Evolutionary conservation across 1,140 invertebrate species (phyloP).

Genomic region (Monochamus saltuarius): DNA sequence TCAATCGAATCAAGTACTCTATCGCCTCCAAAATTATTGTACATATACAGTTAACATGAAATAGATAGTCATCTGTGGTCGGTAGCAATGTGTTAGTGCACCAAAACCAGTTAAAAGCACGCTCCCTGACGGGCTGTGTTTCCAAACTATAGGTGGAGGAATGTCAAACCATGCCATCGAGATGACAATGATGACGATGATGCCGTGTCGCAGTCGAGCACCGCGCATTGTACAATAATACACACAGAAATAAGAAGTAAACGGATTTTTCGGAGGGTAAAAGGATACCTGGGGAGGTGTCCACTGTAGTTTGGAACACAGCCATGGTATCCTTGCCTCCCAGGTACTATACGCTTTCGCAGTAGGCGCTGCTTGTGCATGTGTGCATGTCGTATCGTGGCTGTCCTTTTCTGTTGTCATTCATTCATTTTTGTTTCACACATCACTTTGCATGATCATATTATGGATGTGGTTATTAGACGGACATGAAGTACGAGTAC

Average conservation of each 20-base stretch:
- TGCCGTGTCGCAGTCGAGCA: conserved; percentile 9
- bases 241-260: conserved; percentile 22
- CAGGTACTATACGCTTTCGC: conserved; percentile 54
- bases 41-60: neutral
- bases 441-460: too few relatives aligned
- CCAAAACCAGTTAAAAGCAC: conserved; percentile 28
- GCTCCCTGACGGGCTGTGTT: conserved; percentile 52
- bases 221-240: conserved; percentile 10
- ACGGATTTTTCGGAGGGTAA: conserved; percentile 30
- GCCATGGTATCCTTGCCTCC: conserved; percentile 66
- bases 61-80: conserved; percentile 31
- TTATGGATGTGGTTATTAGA: too few relatives aligned
- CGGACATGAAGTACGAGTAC: too few relatives aligned
- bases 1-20: too few relatives aligned
- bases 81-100: conserved; percentile 37
- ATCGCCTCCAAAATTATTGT: too few relatives aligned
- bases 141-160: conserved; percentile 55
- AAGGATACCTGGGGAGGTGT: conserved; percentile 55
- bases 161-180: conserved; percentile 36
- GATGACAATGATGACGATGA: conserved; percentile 23
- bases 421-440: too few relatives aligned
- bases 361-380: neutral
- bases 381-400: too few relatives aligned
- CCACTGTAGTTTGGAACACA: conserved; percentile 66
- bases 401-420: too few relatives aligned